phyloP scores from a whole-genome alignment of 2,888 invertebrate species.

The Drosophila demipolita region DNA sequence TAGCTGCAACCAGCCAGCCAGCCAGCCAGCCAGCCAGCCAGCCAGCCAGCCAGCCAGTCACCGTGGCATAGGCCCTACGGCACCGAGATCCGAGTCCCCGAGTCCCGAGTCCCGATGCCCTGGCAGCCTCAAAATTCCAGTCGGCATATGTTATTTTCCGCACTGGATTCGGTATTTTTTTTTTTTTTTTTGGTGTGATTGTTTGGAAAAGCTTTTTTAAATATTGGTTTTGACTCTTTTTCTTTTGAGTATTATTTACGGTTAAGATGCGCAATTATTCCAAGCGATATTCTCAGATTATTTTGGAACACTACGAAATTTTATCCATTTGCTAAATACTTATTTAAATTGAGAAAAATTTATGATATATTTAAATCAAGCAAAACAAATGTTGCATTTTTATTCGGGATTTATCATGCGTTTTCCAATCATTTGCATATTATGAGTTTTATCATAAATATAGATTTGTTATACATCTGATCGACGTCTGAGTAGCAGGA shows the following conservation, averaged over 20 bases:
- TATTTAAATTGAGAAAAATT: neutral
- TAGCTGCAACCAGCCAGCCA: constrained; percentile 41
- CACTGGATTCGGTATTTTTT: neutral
- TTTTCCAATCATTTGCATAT: neutral
- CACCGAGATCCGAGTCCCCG: neutral
- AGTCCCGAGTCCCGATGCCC: neutral
- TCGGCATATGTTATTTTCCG: constrained; percentile 21
- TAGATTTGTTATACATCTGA: neutral
- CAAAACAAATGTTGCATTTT: neutral
- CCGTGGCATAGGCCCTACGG: constrained; percentile 11
- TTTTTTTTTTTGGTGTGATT: neutral
- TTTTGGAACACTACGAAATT: neutral
- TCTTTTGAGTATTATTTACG: neutral
- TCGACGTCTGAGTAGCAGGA: neutral
- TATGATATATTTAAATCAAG: neutral
- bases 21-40: constrained; percentile 38
- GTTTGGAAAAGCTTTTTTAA: neutral
- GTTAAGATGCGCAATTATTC: neutral
- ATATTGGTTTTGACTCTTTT: neutral
- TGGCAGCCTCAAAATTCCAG: constrained; percentile 22
- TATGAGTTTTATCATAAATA: neutral
- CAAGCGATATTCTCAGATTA: neutral
- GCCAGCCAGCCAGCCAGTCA: constrained; percentile 22
- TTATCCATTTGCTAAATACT: neutral
- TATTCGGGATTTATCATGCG: neutral